Base-by-base conservation (phyloP, 2,113 vertebrate genomes). In the Sinosuthora webbiana region DNA sequence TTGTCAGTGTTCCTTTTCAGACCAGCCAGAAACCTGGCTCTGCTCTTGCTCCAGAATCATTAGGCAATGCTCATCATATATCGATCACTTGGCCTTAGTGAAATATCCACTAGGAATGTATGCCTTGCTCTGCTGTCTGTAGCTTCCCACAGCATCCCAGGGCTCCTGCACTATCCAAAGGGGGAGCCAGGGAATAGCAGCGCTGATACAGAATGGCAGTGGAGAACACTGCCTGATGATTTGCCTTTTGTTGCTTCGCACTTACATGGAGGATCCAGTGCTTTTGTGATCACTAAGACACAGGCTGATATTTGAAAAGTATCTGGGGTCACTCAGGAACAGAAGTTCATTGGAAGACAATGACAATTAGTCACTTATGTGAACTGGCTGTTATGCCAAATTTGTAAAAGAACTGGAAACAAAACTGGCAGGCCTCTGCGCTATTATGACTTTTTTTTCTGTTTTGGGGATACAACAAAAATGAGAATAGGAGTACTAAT, bases 131-230 rank as follows among this genome's bases (percentile, higher is more conserved):
- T 47, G 41, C 35, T 55, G 17, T 28, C 52, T 7, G 7, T 22
- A 60, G n/a, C 44, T 50, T 67, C 57, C 28, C 0, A 0, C 2
- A 79, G n/a, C 9, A 2, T 45, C 31, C 62, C 2, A 1, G 56
- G 30, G 27, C 27, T 62, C 11, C 44, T 53, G 37, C 56, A 27
- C 24, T 3, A 2, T 60, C 60, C 56, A 62, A 70, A 92, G 10
- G 21, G 44, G 63, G 63, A 87, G 37, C 15, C 28, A 52, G n/a
- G 22, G 65, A 79, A 79, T 3, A 71, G 30, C 65, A 50, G 37
- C 79, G 77, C 42, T 24, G 47, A 41, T 45, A 12, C 31, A 45
- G 28, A 68, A 52, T 9, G 24, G 22, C 37, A 82, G 1, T 11
- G 30, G 42, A 24, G 50, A 88, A n/a, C 25, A 6, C 0, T 35